phyloP scores from a whole-genome alignment of 2,797 vertebrate genomes.

The Myripristis jacobus region DNA sequence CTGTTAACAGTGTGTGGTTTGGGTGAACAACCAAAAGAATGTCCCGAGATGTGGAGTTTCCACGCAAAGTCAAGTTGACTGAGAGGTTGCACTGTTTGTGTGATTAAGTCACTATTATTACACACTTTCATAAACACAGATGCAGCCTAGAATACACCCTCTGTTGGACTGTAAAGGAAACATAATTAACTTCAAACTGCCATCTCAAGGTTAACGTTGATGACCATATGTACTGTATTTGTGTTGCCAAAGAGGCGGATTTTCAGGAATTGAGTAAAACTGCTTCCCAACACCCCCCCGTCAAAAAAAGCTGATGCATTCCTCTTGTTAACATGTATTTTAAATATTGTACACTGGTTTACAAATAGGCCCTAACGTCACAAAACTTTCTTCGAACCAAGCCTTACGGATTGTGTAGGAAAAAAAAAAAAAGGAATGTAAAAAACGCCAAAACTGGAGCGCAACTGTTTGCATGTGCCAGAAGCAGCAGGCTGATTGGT shows the following conservation, averaged over 20 bases:
- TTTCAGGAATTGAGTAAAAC: too few relatives aligned
- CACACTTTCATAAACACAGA: slow-evolving; percentile 71
- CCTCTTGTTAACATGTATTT: too few relatives aligned
- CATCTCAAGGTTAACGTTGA: slow-evolving; percentile 51
- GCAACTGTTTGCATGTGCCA: too few relatives aligned
- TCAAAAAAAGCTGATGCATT: too few relatives aligned
- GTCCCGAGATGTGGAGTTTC: slow-evolving; percentile 76
- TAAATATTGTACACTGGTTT: too few relatives aligned
- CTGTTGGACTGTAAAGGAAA: slow-evolving; percentile 41
- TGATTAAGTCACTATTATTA: slow-evolving; percentile 73
- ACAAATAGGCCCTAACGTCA: too few relatives aligned
- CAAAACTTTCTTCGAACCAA: too few relatives aligned
- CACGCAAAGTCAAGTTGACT: slow-evolving; percentile 75
- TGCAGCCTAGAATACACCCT: slow-evolving; percentile 42
- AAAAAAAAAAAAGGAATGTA: too few relatives aligned
- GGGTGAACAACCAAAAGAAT: slow-evolving; percentile 78
- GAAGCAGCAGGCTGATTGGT: too few relatives aligned
- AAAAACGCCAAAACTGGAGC: too few relatives aligned
- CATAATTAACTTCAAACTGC: slow-evolving; percentile 60
- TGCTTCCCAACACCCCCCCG: too few relatives aligned
- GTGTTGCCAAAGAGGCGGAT: background rate
- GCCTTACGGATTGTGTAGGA: too few relatives aligned
- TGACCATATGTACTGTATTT: slow-evolving; percentile 21
- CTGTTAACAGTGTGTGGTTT: slow-evolving; percentile 82
- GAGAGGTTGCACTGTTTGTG: slow-evolving; percentile 73